These are phyloP conservation scores for Tetragonula carbonaria DNA, from an alignment of 2,888 invertebrate genomes.

Conservation along the genomic window DNA sequence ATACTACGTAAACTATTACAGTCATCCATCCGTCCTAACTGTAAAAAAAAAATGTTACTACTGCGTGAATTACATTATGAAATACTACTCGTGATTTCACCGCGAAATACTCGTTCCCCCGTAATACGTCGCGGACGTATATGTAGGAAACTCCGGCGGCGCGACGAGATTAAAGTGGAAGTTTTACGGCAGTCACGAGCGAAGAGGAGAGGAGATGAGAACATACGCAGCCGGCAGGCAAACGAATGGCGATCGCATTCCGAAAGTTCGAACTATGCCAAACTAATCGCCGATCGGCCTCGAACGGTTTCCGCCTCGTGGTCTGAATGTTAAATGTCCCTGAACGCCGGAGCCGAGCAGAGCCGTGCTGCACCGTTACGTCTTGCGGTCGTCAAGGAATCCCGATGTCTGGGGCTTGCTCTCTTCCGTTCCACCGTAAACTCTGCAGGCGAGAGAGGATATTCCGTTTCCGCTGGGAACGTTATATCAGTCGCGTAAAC, in stretches of 20 bases:
- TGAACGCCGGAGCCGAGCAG: neutral
- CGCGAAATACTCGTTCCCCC: no score
- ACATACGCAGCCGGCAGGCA: neutral
- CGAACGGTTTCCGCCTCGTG: conserved; percentile 19
- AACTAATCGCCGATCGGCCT: conserved; percentile 40
- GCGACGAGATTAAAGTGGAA: neutral
- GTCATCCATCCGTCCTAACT: no score
- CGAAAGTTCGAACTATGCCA: conserved; percentile 27
- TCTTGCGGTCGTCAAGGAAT: conserved; percentile 64
- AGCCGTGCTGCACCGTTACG: conserved; percentile 13
- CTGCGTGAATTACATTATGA: no score
- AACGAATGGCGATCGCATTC: conserved; percentile 44
- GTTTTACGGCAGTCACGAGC: neutral
- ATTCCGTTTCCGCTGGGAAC: neutral
- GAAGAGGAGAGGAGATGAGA: neutral
- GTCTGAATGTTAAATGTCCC: conserved; percentile 40
- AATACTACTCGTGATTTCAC: no score
- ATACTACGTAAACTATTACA: no score
- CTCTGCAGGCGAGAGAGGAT: neutral
- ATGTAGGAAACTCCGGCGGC: no score
- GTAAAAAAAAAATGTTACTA: no score
- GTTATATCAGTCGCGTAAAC: neutral
- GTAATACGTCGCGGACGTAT: no score
- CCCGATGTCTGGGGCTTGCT: conserved; percentile 13
- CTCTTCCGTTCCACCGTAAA: neutral